Evolutionary conservation across 2,888 invertebrate species (phyloP).

Genomic region (Brachypalpus laphriformis): DNA sequence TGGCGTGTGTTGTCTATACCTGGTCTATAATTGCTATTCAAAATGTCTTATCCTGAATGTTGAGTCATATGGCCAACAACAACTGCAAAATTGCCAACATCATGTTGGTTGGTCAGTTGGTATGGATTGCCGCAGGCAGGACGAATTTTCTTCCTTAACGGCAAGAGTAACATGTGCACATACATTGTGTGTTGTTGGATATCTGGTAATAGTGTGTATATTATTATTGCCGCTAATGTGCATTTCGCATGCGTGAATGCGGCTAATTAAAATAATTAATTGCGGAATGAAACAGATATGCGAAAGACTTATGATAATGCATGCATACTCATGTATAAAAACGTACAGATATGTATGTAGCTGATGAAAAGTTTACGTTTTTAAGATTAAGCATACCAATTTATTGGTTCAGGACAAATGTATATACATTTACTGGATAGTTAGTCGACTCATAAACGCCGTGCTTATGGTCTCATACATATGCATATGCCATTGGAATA

Average conservation of each 20-base stretch:
- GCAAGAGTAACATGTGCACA: background rate
- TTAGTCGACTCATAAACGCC: background rate
- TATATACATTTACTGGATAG: no score
- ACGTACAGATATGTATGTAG: no score
- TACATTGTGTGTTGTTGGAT: background rate
- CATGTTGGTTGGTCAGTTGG: conserved; percentile 14
- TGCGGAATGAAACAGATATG: conserved; percentile 47
- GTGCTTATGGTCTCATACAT: background rate
- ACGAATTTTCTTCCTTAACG: conserved; percentile 65
- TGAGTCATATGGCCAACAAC: conserved; percentile 59
- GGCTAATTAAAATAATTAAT: conserved; percentile 70
- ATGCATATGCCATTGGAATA: background rate
- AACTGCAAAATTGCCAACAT: conserved; percentile 51
- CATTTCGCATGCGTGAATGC: conserved; percentile 67
- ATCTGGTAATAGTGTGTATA: conserved; percentile 8
- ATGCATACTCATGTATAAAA: no score
- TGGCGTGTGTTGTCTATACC: conserved; percentile 64
- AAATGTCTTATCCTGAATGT: conserved; percentile 70
- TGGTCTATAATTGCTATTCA: conserved; percentile 71
- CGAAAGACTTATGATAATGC: background rate
- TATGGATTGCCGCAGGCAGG: conserved; percentile 59
- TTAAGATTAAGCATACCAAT: no score
- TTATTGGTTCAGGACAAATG: no score
- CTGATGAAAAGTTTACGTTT: conserved; percentile 12
- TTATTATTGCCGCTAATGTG: conserved; percentile 53